Percentiles rank a stretch among this genome's conserved stretches.
Conservation (phyloP, 2,797 vertebrate genomes). For the Threskiornis aethiopicus region DNA sequence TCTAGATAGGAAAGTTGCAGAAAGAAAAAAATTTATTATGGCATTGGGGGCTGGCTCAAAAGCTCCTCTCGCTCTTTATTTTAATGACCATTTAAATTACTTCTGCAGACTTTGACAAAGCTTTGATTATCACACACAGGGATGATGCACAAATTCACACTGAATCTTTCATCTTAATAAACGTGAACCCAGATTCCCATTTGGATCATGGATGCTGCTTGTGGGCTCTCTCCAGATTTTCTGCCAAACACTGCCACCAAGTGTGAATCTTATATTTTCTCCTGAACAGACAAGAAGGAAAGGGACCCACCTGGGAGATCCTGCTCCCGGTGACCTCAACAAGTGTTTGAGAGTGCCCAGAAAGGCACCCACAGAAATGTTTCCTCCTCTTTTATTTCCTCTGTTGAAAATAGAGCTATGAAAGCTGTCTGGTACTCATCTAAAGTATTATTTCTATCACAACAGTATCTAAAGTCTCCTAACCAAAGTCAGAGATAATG, state of each 20-base stretch:
- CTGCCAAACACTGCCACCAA: slow-evolving; percentile 76
- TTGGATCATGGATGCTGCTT: neutral
- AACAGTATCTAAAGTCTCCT: neutral
- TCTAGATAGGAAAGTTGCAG: neutral
- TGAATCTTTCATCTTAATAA: slow-evolving; percentile 45
- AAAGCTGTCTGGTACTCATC: neutral
- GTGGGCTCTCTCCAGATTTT: slow-evolving; percentile 32
- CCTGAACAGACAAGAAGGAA: neutral
- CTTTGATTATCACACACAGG: slow-evolving; percentile 44
- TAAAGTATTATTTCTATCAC: neutral
- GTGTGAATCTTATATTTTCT: slow-evolving; percentile 43
- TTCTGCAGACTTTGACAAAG: slow-evolving; percentile 55
- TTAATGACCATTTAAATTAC: slow-evolving; percentile 56
- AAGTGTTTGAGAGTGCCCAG: neutral
- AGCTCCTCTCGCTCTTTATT: slow-evolving; percentile 23
- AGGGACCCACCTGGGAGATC: neutral
- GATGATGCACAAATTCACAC: slow-evolving; percentile 36
- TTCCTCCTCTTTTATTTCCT: neutral
- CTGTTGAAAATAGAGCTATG: neutral
- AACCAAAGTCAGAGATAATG: neutral
- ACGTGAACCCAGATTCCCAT: neutral
- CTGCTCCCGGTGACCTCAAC: neutral
- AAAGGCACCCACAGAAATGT: neutral
- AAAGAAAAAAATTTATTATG: neutral
- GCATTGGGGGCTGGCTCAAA: neutral